phyloP scores from a whole-genome alignment of 2,797 vertebrate genomes.

The Acrossocheilus fasciatus region DNA sequence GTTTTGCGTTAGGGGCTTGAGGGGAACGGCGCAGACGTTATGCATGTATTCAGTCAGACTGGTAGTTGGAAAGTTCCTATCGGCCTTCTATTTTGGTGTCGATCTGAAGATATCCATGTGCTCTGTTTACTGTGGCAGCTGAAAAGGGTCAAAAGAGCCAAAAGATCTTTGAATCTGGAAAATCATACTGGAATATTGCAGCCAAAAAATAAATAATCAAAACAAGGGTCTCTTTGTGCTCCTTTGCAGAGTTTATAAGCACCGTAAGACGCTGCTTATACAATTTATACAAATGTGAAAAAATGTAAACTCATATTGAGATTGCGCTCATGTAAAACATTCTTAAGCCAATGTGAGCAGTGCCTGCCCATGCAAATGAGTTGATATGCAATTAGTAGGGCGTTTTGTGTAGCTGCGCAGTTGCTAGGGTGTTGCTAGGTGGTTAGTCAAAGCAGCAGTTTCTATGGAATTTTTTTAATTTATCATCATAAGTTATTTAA shows the following conservation, averaged over 20 bases:
- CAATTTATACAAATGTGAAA: slow-evolving; percentile 19
- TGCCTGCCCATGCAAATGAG: background rate
- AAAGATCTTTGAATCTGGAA: slow-evolving; percentile 28
- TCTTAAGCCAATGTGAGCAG: background rate
- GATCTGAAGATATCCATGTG: slow-evolving; percentile 40
- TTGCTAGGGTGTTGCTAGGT: background rate
- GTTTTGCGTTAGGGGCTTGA: slow-evolving; percentile 25
- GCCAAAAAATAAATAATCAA: slow-evolving; percentile 24
- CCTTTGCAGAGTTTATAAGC: background rate
- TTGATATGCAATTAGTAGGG: background rate
- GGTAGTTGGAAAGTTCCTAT: slow-evolving; percentile 33
- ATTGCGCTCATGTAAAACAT: background rate
- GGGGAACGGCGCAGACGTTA: slow-evolving; percentile 8
- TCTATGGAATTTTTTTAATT: background rate
- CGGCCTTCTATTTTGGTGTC: slow-evolving; percentile 12
- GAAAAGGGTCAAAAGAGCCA: slow-evolving; percentile 17
- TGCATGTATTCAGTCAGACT: slow-evolving; percentile 26
- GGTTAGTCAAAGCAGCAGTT: background rate
- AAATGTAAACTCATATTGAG: background rate
- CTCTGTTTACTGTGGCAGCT: slow-evolving; percentile 37
- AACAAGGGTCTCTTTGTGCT: slow-evolving; percentile 24
- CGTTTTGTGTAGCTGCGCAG: background rate
- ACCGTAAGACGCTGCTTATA: background rate
- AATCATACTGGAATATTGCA: slow-evolving; percentile 33
- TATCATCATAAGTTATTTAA: background rate